phyloP scores from a whole-genome alignment of 2,113 vertebrate species.

The Psephotus haematonotus region DNA sequence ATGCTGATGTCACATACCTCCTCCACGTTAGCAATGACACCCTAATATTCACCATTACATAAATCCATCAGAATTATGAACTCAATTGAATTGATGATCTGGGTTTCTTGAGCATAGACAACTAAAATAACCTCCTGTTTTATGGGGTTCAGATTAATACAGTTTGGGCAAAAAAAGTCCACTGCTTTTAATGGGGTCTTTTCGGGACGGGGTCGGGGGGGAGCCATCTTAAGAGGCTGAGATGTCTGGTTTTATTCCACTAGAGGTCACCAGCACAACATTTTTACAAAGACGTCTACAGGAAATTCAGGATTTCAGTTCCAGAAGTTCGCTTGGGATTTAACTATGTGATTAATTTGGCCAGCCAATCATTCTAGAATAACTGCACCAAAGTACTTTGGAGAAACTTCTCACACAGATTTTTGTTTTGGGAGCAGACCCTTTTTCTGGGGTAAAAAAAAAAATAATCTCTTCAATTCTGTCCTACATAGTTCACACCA shows the following conservation, averaged over 20 bases:
- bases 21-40: background rate
- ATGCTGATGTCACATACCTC: fast-evolving
- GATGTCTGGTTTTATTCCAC: slow-evolving; percentile 12
- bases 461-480: background rate
- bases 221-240: background rate
- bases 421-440: background rate
- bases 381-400: background rate
- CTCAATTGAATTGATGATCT: background rate
- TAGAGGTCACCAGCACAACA: slow-evolving; percentile 48
- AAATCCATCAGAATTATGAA: background rate
- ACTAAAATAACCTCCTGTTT: background rate
- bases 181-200: background rate
- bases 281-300: background rate
- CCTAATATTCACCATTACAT: background rate
- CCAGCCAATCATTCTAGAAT: background rate
- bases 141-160: background rate
- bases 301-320: background rate
- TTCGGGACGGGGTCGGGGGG: no score
- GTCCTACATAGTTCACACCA: background rate
- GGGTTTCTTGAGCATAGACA: background rate
- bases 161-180: background rate
- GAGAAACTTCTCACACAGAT: background rate
- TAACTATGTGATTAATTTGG: background rate
- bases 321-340: background rate
- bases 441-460: background rate